Evolutionary conservation across 2,888 invertebrate species (phyloP).

Genomic region (Biston stratarius): DNA sequence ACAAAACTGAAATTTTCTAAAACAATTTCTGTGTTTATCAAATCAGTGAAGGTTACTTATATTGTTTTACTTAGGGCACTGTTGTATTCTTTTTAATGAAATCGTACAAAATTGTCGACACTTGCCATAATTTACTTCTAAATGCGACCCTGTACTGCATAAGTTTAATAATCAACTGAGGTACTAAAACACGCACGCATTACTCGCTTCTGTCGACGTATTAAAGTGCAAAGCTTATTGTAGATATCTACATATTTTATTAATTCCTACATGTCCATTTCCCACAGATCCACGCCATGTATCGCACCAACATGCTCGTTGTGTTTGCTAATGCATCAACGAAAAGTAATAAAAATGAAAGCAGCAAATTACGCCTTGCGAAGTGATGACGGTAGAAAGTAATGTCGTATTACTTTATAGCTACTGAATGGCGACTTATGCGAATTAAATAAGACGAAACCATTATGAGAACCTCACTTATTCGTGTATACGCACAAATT

Average conservation of each 20-base stretch:
- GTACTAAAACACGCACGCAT: too few species aligned
- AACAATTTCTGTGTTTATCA: too few species aligned
- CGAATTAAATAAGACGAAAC: conserved; percentile 11
- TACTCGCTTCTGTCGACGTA: too few species aligned
- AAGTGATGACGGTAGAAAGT: conserved; percentile 26
- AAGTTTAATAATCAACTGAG: too few species aligned
- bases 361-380: conserved; percentile 22
- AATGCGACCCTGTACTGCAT: too few species aligned
- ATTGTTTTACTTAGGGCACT: too few species aligned
- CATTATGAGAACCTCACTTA: conserved; percentile 4
- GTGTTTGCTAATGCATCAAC: conserved; percentile 13
- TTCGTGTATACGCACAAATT: neutral
- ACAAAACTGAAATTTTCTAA: too few species aligned
- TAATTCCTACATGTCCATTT: neutral
- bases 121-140: neutral
- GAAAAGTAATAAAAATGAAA: conserved; percentile 33
- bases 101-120: neutral
- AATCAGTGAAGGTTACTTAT: too few species aligned
- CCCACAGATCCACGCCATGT: neutral
- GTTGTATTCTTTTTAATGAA: too few species aligned
- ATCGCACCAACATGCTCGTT: conserved; percentile 1
- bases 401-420: conserved; percentile 16
- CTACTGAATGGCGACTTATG: conserved; percentile 17
- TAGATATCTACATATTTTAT: neutral
- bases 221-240: too few species aligned